Evolutionary conservation across 2,888 invertebrate genomes (phyloP), one percentile per base, ranked within the genome.

Genomic region (Diplazon laetatorius): DNA sequence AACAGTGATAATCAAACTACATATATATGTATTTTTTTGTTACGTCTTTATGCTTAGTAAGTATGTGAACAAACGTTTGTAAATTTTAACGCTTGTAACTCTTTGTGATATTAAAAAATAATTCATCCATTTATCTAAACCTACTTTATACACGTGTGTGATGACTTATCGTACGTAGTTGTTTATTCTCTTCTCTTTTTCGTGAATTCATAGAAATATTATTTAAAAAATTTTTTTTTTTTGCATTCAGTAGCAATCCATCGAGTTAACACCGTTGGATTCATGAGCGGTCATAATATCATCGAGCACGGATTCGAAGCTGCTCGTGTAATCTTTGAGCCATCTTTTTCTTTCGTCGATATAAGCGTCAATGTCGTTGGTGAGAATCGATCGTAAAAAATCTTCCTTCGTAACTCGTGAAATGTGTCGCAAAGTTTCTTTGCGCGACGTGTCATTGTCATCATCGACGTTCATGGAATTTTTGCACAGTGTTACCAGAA

Each of bases 281-380:
- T 93, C 92, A 83, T 94, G 93, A 66, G 94, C 92, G 9, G 93
- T 93, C 20, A 95, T 88, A 79, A 96, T 95, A 88, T 96, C 96
- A 85, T 96, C 96, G 1, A 96, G 89, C 3, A 96, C 91, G 0
- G 96, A 95, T 1, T 93, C 93, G 14, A 96, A 92, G 84, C 93
- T 93, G 83, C 94, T 94, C n/a, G 94, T 93, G 55, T 94, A 93
- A 25, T 94, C 93, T 59, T 93, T 92, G 42, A 95, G 92, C 96
- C 96, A 96, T 63, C 93, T 92, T 60, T 91, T 92, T 82, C 94
- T 94, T 71, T 94, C 93, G 14, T 93, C 92, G 0, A 95, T 91
- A 10, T 94, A 90, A 42, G 91, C 90, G 83, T 94, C 93, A 52
- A 95, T 93, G 88, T 96, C 93, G 42, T 92, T 92, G 52, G 91